phyloP scores from a whole-genome alignment of 2,888 invertebrate species.

The Hydrotaea diabolus region DNA sequence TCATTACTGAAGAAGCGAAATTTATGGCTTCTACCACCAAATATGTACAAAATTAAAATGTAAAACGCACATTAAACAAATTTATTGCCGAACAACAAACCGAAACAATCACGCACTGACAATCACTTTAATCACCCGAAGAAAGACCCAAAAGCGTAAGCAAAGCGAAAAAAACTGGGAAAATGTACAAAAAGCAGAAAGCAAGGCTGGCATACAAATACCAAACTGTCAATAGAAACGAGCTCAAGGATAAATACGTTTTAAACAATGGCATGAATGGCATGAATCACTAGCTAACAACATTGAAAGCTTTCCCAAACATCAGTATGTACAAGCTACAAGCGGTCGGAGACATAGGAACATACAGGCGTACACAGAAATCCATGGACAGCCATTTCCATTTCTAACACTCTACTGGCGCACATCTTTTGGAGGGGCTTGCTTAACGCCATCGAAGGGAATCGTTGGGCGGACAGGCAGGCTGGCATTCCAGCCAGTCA shows the following conservation, averaged over 20 bases:
- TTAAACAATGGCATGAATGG: conserved; percentile 2
- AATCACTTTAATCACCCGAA: conserved; percentile 14
- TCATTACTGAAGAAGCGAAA: conserved; percentile 4
- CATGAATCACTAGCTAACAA: conserved; percentile 27
- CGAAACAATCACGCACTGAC: conserved; percentile 18
- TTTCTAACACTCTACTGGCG: neutral
- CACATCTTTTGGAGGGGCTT: neutral
- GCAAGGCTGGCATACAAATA: conserved; percentile 9
- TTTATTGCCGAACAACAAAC: conserved; percentile 44
- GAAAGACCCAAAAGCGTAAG: neutral
- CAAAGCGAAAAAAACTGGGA: neutral
- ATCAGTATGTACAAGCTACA: no score
- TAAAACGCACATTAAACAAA: conserved; percentile 59
- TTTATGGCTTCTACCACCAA: conserved; percentile 40
- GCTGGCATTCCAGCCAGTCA: neutral
- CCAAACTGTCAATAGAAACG: conserved; percentile 49
- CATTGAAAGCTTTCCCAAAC: neutral
- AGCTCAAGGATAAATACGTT: conserved; percentile 54
- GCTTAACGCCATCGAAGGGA: neutral
- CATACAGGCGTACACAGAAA: neutral
- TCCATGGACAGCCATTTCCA: conserved; percentile 21
- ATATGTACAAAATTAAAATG: conserved; percentile 49
- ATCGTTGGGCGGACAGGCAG: neutral
- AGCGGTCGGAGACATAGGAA: no score
- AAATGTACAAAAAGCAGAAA: neutral